Conservation (phyloP, 2,888 invertebrate species). For the Trissolcus brochymenae region DNA sequence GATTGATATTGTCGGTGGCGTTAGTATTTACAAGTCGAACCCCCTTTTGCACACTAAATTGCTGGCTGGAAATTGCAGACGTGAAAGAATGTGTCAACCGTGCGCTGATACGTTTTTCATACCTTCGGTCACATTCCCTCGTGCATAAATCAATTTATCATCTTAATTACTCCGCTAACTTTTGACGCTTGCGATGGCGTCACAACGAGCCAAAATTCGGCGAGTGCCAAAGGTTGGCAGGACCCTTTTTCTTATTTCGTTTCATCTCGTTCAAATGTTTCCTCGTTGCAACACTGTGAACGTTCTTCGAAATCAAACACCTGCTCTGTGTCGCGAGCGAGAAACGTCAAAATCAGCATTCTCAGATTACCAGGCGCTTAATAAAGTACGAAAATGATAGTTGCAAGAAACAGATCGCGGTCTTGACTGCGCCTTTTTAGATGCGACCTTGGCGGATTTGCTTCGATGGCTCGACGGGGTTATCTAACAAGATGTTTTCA, state of each 20-base stretch:
- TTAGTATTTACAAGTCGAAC: slow-evolving; percentile 39
- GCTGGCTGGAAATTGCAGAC: slow-evolving; percentile 45
- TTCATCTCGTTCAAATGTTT: too few species aligned
- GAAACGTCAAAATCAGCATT: slow-evolving; percentile 27
- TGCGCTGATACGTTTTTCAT: slow-evolving; percentile 1
- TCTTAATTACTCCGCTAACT: background rate
- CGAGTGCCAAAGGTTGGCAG: background rate
- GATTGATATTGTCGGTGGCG: slow-evolving; percentile 50
- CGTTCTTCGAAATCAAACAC: slow-evolving; percentile 15
- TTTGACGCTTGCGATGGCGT: too few species aligned
- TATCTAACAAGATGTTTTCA: slow-evolving; percentile 20
- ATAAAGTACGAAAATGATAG: slow-evolving; percentile 29
- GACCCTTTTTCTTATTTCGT: background rate
- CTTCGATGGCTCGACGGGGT: slow-evolving; percentile 2
- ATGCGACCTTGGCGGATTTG: slow-evolving; percentile 33
- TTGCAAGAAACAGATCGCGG: slow-evolving; percentile 20
- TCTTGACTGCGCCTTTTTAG: slow-evolving; percentile 29
- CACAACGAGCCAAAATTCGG: background rate
- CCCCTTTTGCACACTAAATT: slow-evolving; percentile 29
- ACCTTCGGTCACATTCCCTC: background rate
- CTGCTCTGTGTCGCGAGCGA: slow-evolving; percentile 22
- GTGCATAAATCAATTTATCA: background rate
- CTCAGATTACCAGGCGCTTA: slow-evolving; percentile 23
- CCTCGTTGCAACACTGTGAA: background rate
- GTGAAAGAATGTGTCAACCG: slow-evolving; percentile 46